Evolutionary conservation across 2,888 invertebrate genomes (phyloP).

Genomic region (Troides aeacus): DNA sequence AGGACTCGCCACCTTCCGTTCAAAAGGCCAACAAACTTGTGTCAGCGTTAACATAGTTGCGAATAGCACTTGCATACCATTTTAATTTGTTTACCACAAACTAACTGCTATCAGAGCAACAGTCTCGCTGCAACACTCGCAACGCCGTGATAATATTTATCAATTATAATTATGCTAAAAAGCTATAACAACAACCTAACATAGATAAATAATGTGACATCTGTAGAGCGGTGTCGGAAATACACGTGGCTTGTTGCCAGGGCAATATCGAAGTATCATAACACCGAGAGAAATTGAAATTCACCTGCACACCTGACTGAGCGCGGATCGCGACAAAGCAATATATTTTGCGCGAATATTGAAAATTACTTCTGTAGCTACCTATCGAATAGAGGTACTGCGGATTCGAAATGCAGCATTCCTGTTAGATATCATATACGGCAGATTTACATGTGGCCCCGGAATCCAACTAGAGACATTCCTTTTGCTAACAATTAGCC

Average conservation of each 20-base stretch:
- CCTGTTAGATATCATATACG: too few species aligned
- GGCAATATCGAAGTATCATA: constrained; percentile 12
- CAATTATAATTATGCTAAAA: constrained; percentile 4
- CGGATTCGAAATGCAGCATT: too few species aligned
- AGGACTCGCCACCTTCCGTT: constrained; percentile 12
- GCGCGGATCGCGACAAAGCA: too few species aligned
- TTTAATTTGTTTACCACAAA: constrained; percentile 13
- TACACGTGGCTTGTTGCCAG: constrained; percentile 25
- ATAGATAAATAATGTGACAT: constrained; percentile 24
- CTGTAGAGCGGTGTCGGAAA: constrained; percentile 9
- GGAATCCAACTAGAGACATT: too few species aligned
- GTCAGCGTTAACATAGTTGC: constrained; percentile 13
- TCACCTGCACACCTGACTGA: background rate
- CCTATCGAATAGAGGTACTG: too few species aligned
- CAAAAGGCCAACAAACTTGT: constrained; percentile 21
- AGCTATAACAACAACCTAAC: constrained; percentile 16
- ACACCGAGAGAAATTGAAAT: constrained; percentile 1
- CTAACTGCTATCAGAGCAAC: background rate
- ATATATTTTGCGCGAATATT: too few species aligned
- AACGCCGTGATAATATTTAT: constrained; percentile 6
- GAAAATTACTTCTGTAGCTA: too few species aligned
- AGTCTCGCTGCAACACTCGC: constrained; percentile 7
- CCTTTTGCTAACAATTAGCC: too few species aligned
- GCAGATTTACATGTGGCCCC: too few species aligned
- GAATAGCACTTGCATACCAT: constrained; percentile 11